Conservation (phyloP, 2,888 invertebrate species). For the Hypomecis atomaria region DNA sequence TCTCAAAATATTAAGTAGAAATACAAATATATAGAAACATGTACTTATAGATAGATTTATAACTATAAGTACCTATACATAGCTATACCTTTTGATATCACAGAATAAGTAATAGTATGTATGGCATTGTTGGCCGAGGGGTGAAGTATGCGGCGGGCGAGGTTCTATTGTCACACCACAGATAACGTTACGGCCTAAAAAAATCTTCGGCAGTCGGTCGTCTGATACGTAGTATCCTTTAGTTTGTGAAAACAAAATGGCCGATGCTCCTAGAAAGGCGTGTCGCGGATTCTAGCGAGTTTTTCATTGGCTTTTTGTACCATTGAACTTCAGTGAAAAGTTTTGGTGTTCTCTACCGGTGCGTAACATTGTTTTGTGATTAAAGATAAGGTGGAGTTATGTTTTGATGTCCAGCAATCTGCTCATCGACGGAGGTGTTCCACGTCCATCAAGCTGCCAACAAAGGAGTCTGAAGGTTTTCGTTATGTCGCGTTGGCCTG, state of each 20-base stretch:
- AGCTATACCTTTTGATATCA: too few species aligned
- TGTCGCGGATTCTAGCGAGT: conserved; percentile 74
- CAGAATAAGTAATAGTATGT: too few species aligned
- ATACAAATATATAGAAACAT: too few species aligned
- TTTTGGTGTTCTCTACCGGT: conserved; percentile 81
- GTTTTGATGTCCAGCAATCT: conserved; percentile 71
- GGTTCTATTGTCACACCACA: too few species aligned
- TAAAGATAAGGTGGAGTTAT: conserved; percentile 79
- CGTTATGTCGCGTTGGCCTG: conserved; percentile 67
- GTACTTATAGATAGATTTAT: too few species aligned
- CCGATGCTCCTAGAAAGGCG: conserved; percentile 77
- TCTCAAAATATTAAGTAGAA: too few species aligned
- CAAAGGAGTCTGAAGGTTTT: conserved; percentile 46
- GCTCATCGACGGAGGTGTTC: conserved; percentile 46
- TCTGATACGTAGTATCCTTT: too few species aligned
- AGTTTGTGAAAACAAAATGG: conserved; percentile 82
- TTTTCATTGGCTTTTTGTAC: conserved; percentile 62
- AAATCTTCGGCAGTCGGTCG: too few species aligned
- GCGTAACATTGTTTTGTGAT: conserved; percentile 84
- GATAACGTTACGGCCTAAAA: too few species aligned
- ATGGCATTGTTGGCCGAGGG: too few species aligned
- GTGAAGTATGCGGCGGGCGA: too few species aligned
- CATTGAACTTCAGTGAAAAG: conserved; percentile 80
- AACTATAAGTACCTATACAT: too few species aligned
- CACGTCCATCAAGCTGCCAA: conserved; percentile 45